Conservation (phyloP, 1,140 invertebrate species). For the Colletes gigas region DNA sequence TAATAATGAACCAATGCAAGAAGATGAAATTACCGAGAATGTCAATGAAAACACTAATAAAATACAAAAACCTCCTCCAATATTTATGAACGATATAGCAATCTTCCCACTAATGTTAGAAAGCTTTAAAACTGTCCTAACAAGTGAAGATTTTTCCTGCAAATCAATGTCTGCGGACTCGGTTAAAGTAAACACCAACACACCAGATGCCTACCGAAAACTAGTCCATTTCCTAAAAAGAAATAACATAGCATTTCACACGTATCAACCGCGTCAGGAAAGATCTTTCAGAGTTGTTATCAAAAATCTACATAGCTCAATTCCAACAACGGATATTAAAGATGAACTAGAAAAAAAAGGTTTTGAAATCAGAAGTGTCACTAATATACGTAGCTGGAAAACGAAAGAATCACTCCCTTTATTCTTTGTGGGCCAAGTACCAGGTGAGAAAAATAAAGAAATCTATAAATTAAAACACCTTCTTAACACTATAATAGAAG, state of each 20-base stretch:
- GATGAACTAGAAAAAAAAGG: slow-evolving; percentile 46
- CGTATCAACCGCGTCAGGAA: slow-evolving; percentile 71
- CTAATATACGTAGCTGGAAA: slow-evolving; percentile 53
- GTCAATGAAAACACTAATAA: not conserved
- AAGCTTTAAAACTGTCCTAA: slow-evolving; percentile 3
- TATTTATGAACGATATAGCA: slow-evolving; percentile 8
- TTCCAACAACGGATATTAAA: slow-evolving; percentile 63
- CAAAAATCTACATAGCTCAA: slow-evolving; percentile 66
- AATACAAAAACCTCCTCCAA: slow-evolving; percentile 7
- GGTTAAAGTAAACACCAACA: slow-evolving; percentile 19
- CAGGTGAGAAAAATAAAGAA: slow-evolving; percentile 70
- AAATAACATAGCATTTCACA: slow-evolving; percentile 66
- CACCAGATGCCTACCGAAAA: slow-evolving; percentile 21
- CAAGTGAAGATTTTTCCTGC: slow-evolving; percentile 1
- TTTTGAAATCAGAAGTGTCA: not conserved
- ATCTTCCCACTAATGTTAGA: not conserved
- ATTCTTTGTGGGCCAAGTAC: slow-evolving; percentile 72
- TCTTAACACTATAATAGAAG: slow-evolving; percentile 61
- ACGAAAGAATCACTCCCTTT: slow-evolving; percentile 64
- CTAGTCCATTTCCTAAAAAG: slow-evolving; percentile 39
- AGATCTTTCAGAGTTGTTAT: slow-evolving; percentile 70
- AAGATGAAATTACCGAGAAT: slow-evolving; percentile 5
- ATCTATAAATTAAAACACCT: slow-evolving; percentile 70
- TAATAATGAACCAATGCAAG: not conserved
- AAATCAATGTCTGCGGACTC: not conserved